Evolutionary conservation across 2,797 vertebrate species (phyloP), one percentile per base, ranked within the genome.

Genomic region (Rhyacichthys aspro): DNA sequence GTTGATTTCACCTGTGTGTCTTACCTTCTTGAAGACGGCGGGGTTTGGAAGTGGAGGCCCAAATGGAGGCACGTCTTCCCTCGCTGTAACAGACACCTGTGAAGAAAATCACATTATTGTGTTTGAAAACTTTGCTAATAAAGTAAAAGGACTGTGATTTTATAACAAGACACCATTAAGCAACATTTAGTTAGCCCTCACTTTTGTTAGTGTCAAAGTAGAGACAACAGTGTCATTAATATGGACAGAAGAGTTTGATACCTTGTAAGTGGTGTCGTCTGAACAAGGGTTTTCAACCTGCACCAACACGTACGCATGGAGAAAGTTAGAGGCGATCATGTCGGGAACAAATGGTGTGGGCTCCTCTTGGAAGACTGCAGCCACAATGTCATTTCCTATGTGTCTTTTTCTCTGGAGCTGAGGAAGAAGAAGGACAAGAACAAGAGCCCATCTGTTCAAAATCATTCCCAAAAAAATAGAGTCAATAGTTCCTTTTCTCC

Each of bases 311-410:
- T 98, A 99, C n/a, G 97, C 94, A 0, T 98, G 96, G 57, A 99
- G 88, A 86, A 99, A 99, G 86, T 99, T 99, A 63, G 97, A 99
- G 58, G 98, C 97, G 0, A 99, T 98, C 94, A 97, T 98, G 87
- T 99, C 97, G 0, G 97, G 96, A 47, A 99, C 97, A 46, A 99
- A 99, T 0, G 97, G 97, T 0, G 97, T 98, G 76, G 96, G 88
- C 70, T 95, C 94, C 65, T 98, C 97, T 90, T 99, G 97, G 85
- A 98, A 98, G 72, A 98, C 93, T 9, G 96, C 81, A 0, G 97
- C 97, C 80, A 98, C 97, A 0, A 99, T 98, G 81, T 98, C 97
- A 6, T 99, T 99, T 70, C 97, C 97, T 52, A 99, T 97, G 85
- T 99, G 97, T 67, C 97, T 90, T 88, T 99, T 99, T 78, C 97